Evolutionary conservation across 2,797 vertebrate genomes (phyloP), one percentile per base, ranked within the genome.

Genomic region (Myotis pilosus): DNA sequence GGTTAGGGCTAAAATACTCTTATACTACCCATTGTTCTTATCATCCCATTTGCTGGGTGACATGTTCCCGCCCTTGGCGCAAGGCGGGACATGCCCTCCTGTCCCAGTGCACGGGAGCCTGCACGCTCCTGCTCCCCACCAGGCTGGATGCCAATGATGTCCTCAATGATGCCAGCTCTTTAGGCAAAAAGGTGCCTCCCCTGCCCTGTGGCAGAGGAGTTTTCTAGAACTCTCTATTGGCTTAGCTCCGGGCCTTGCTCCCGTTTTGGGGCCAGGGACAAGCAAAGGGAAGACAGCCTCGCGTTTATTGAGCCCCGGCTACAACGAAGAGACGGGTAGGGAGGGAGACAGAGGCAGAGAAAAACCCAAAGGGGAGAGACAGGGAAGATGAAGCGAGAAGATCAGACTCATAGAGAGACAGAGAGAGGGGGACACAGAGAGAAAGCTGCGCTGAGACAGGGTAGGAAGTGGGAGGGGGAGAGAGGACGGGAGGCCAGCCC

Each of bases 1-100:
- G 2, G 41, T 44, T 0, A 44, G 41, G 41, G 41, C 41, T 75
- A 55, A 55, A 33, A 62, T 12, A 6, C 19, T 6, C 10, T 11
- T 30, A 3, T 22, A 5, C 3, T 8, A 2, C 2, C 41, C 11
- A 20, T 3, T 23, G 33, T 7, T 6, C 68, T 13, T 3, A 19
- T 2, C 4, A 0, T 4, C 1, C 1, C 5, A 5, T 2, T 15
- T 25, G 3, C 4, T 4, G 17, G 2, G 7, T 17, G 9, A 6
- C 0, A 6, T 0, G 25, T 6, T 8, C 55, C 49, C 0, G 28
- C 28, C 0, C 4, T 0, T 3, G 41, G 30, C 15, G 0, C 11
- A 1, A 2, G 8, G 57, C 1, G 22, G 23, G 13, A 6, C 8
- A 4, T 8, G 1, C 12, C 8, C 17, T 13, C n/a, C 8, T 1